Evolutionary conservation across 1,140 invertebrate genomes (phyloP).

Genomic region (Onthophagus taurus): DNA sequence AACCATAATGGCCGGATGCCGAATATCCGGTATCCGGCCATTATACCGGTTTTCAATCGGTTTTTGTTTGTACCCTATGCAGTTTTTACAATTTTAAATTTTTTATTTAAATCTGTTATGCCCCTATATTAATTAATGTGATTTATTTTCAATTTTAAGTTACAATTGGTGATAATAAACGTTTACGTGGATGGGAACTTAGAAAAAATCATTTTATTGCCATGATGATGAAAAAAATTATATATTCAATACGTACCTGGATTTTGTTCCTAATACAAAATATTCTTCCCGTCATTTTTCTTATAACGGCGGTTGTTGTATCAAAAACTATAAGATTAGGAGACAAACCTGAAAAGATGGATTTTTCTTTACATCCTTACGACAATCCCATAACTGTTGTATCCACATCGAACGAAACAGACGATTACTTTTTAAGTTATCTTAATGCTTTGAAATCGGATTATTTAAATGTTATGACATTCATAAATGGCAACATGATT

Average conservation of each 20-base stretch:
- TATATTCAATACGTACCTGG: constrained; percentile 15
- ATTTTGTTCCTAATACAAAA: constrained; percentile 17
- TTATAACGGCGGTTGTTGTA: constrained; percentile 12
- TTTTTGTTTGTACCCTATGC: too few species aligned
- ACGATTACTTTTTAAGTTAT: constrained; percentile 2
- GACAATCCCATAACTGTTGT: constrained; percentile 16
- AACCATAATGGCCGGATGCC: too few species aligned
- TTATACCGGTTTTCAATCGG: too few species aligned
- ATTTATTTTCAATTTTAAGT: too few species aligned
- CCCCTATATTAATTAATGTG: too few species aligned
- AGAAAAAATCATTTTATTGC: constrained; percentile 18
- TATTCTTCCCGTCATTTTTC: constrained; percentile 9
- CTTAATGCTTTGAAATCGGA: too few species aligned
- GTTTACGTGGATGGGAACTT: constrained; percentile 8
- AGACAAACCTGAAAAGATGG: constrained; percentile 8
- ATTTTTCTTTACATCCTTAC: constrained; percentile 17
- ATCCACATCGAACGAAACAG: constrained; percentile 5
- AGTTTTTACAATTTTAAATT: too few species aligned
- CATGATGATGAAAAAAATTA: constrained; percentile 17
- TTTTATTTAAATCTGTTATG: too few species aligned
- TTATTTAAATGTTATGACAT: too few species aligned
- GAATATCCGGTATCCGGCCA: too few species aligned
- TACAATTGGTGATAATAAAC: constrained; percentile 5
- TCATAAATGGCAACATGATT: too few species aligned
- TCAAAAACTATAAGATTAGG: background rate